phyloP scores from a whole-genome alignment of 2,888 invertebrate genomes.

The Lysandra bellargus region DNA sequence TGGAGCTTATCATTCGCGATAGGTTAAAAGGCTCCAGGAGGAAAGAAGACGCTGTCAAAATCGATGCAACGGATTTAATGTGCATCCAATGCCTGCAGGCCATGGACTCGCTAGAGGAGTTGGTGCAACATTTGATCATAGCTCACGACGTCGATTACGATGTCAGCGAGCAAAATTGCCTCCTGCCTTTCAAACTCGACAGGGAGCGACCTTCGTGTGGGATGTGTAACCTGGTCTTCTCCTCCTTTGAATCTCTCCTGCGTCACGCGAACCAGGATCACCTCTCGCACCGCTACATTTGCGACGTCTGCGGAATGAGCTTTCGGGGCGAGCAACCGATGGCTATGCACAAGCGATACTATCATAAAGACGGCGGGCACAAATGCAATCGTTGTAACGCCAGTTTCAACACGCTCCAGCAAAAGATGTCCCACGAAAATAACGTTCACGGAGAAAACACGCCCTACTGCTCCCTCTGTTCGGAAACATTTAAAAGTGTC shows the following conservation, averaged over 20 bases:
- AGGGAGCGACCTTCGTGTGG: conserved; percentile 67
- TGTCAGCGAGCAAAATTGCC: conserved; percentile 65
- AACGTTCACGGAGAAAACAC: conserved; percentile 67
- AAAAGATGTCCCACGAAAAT: conserved; percentile 70
- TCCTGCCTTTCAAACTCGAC: conserved; percentile 67
- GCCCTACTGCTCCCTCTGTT: conserved; percentile 65
- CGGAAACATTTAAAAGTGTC: conserved; percentile 70
- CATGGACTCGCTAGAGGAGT: conserved; percentile 60
- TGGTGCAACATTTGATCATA: conserved; percentile 70
- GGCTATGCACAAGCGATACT: conserved; percentile 73
- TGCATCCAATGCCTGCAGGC: conserved; percentile 63
- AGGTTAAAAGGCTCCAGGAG: conserved; percentile 70
- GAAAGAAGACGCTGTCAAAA: conserved; percentile 71
- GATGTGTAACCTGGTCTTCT: conserved; percentile 68
- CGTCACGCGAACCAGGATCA: conserved; percentile 72
- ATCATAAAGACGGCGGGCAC: conserved; percentile 70
- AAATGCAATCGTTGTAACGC: conserved; percentile 73
- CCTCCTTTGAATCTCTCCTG: conserved; percentile 68
- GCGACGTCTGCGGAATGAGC: conserved; percentile 72
- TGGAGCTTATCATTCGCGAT: conserved; percentile 65
- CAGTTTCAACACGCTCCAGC: conserved; percentile 66
- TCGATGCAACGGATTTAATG: conserved; percentile 63
- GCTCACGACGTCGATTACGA: conserved; percentile 74
- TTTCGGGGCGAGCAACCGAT: conserved; percentile 75
- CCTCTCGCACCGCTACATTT: conserved; percentile 70